Base-by-base conservation (phyloP, 1,140 invertebrate genomes). In the Plodia interpunctella region DNA sequence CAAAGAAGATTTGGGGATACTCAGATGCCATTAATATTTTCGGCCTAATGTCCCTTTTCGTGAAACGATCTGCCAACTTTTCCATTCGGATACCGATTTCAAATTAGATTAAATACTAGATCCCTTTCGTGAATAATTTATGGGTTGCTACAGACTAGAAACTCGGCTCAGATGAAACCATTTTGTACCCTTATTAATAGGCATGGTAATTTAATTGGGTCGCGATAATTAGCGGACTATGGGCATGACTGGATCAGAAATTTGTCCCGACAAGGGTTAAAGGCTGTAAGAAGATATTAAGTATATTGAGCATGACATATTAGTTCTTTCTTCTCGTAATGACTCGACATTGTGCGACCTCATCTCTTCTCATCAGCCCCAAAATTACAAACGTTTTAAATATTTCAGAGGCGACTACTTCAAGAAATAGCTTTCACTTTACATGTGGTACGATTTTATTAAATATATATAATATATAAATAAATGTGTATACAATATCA, bases 61-160 rank as follows among this genome's bases (percentile, higher is more conserved):
- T 15, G 38, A 1, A 15, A 15, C 38, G 38, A 35, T 44, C n/a
- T 44, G 15, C 38, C 13, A 44, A 44, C 38, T 44, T 44, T 44
- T 44, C 38, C 38, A 17, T 44, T 10, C 1, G 13, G 13, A 17
- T n/a, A 2, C 13, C 38, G 38, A 44, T 55, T 55, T 35, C 10
- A 35, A 55, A 55, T 55, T 44, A 13, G 17, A 38, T 55, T 35
- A 38, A 54, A 28, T 30, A 38, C 15, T 28, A 28, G 3, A 19
- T 38, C 30, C 38, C 38, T n/a, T 18, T 55, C 17, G 17, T 55
- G 54, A 38, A 55, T 55, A 44, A 55, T 55, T 55, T 55, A 55
- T 55, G 32, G 54, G n/a, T 44, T 44, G 13, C 8, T 15, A 44
- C 38, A 55, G 8, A 44, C n/a, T 6, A 38, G 8, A 32, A 32